These are phyloP conservation scores for Rhorus exstirpatorius DNA, from an alignment of 2,888 invertebrate genomes.

Conservation along the genomic window DNA sequence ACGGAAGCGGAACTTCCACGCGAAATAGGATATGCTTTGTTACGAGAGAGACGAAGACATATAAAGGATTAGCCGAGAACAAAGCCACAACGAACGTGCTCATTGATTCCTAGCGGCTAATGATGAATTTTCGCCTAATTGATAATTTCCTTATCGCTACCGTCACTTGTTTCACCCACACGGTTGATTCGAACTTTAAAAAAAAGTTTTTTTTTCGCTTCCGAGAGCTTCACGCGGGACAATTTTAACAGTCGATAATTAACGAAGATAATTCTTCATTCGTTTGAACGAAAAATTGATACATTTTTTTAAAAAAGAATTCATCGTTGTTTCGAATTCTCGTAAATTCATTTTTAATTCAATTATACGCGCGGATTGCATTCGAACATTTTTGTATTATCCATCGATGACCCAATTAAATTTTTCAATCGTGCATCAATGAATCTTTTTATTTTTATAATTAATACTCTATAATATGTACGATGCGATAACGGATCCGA, in stretches of 20 bases:
- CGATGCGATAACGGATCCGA: slow-evolving; percentile 4
- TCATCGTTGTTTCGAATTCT: too few relatives aligned
- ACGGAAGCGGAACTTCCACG: background rate
- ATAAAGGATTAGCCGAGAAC: slow-evolving; percentile 6
- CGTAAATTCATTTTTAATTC: too few relatives aligned
- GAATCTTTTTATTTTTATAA: too few relatives aligned
- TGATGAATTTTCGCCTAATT: background rate
- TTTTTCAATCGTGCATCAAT: background rate
- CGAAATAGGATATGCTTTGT: slow-evolving; percentile 25
- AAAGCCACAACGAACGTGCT: background rate
- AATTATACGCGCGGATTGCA: too few relatives aligned
- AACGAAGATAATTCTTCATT: too few relatives aligned
- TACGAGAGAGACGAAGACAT: background rate
- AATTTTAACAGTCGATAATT: too few relatives aligned
- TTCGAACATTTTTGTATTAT: background rate
- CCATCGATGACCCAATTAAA: background rate
- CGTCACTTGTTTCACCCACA: too few relatives aligned
- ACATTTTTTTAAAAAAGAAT: too few relatives aligned
- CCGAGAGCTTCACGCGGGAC: too few relatives aligned
- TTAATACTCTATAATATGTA: background rate
- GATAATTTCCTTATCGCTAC: background rate
- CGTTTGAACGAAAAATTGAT: too few relatives aligned
- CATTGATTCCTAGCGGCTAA: background rate
- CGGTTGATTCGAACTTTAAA: too few relatives aligned
- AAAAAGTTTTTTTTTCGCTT: too few relatives aligned